A percentile compares a stretch with the other conserved stretches of the same genome.
Evolutionary conservation across 2,113 vertebrate genomes (phyloP).

Genomic region (Nerophis ophidion): DNA sequence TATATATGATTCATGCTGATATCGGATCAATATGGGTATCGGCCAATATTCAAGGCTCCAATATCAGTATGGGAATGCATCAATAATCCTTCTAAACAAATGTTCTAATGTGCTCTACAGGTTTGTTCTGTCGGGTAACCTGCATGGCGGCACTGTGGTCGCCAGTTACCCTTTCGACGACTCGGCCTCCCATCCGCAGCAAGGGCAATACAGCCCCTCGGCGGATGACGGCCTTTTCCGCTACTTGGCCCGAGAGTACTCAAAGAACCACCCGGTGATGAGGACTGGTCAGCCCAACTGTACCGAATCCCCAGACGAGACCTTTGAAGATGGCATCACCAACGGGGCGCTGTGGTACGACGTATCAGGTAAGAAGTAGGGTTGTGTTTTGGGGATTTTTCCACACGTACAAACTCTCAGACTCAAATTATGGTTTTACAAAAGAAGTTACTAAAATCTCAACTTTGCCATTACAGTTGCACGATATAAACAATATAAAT

Average conservation of each 20-base stretch:
- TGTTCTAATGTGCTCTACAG: constrained; percentile 51
- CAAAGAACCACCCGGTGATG: constrained; percentile 88
- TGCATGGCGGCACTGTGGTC: constrained; percentile 92
- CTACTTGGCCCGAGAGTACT: constrained; percentile 83
- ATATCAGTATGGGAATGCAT: too few relatives aligned
- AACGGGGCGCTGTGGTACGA: constrained; percentile 96
- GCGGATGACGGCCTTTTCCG: constrained; percentile 87
- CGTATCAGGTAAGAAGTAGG: constrained; percentile 76
- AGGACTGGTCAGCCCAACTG: constrained; percentile 85
- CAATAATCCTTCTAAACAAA: not conserved
- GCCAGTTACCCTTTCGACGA: constrained; percentile 98
- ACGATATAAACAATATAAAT: too few relatives aligned
- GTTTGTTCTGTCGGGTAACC: constrained; percentile 92
- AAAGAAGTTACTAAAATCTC: too few relatives aligned
- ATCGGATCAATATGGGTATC: too few relatives aligned
- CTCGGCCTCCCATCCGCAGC: constrained; percentile 69
- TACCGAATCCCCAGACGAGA: constrained; percentile 67
- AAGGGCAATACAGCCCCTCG: constrained; percentile 82
- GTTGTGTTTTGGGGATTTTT: too few relatives aligned
- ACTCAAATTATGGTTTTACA: too few relatives aligned
- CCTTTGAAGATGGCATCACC: constrained; percentile 87
- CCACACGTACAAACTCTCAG: too few relatives aligned
- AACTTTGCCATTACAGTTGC: too few relatives aligned
- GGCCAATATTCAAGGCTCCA: too few relatives aligned
- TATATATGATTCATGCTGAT: too few relatives aligned